Evolutionary conservation across 2,113 vertebrate genomes (phyloP).

Genomic region (Neolamprologus modestus): DNA sequence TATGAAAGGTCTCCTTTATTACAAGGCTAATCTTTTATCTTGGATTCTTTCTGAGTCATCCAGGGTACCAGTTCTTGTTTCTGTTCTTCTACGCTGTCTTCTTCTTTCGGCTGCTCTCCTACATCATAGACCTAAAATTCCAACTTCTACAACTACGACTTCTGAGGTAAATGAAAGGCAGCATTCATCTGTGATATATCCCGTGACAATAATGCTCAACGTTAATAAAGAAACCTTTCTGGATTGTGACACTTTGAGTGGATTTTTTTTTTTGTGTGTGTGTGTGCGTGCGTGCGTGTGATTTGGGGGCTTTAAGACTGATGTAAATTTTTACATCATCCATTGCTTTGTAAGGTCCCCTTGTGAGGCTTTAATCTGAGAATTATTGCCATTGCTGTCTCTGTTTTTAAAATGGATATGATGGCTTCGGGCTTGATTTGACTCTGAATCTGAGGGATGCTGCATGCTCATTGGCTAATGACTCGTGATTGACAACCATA

Average conservation of each 20-base stretch:
- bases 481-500: neutral
- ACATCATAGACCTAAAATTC: neutral
- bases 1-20: neutral
- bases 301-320: neutral
- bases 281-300: neutral
- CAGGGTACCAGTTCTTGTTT: neutral
- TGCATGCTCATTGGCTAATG: neutral
- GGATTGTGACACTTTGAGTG: neutral
- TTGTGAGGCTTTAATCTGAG: neutral
- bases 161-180: neutral
- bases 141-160: neutral
- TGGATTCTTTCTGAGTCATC: neutral
- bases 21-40: neutral
- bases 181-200: neutral
- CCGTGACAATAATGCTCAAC: neutral
- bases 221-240: neutral
- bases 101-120: neutral
- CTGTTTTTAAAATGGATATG: neutral
- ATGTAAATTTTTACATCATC: neutral
- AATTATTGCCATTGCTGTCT: neutral
- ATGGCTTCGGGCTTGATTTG: neutral
- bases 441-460: neutral
- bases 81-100: neutral
- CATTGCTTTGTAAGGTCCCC: neutral
- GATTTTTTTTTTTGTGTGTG: fast-evolving